Conservation (phyloP, 2,797 vertebrate species). For the Channallabes apus region DNA sequence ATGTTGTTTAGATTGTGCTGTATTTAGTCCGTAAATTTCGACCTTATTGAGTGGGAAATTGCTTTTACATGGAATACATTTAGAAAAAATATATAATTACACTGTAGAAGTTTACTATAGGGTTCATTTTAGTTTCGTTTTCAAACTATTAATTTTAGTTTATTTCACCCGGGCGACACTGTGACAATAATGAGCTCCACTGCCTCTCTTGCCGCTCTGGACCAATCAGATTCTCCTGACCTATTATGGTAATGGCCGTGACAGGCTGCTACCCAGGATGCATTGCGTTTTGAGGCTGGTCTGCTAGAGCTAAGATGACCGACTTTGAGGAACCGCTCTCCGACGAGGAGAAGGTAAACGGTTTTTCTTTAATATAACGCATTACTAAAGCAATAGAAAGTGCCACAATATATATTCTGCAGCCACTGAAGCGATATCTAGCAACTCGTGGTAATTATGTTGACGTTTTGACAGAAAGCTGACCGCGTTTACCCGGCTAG, state of each 20-base stretch:
- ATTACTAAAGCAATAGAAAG: neutral
- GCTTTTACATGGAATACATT: neutral
- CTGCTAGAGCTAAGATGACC: conserved; percentile 90
- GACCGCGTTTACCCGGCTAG: conserved; percentile 46
- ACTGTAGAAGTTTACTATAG: too few species aligned
- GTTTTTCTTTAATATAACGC: neutral
- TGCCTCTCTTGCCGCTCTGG: conserved; percentile 39
- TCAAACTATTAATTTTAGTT: neutral
- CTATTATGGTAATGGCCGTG: conserved; percentile 61
- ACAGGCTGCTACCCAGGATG: conserved; percentile 64
- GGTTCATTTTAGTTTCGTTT: too few species aligned
- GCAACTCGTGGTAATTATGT: neutral
- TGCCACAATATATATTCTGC: neutral
- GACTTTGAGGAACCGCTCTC: conserved; percentile 92
- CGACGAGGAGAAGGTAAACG: conserved; percentile 92
- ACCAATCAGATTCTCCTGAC: conserved; percentile 55
- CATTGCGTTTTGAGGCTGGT: conserved; percentile 73
- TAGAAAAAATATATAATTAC: neutral
- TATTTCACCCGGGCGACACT: neutral
- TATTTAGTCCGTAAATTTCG: neutral
- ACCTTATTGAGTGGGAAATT: too few species aligned
- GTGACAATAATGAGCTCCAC: conserved; percentile 4
- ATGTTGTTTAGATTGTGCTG: neutral
- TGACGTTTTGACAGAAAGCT: neutral
- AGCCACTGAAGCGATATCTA: neutral